Conservation (phyloP, 1,140 invertebrate genomes). For the Babylonia areolata region DNA sequence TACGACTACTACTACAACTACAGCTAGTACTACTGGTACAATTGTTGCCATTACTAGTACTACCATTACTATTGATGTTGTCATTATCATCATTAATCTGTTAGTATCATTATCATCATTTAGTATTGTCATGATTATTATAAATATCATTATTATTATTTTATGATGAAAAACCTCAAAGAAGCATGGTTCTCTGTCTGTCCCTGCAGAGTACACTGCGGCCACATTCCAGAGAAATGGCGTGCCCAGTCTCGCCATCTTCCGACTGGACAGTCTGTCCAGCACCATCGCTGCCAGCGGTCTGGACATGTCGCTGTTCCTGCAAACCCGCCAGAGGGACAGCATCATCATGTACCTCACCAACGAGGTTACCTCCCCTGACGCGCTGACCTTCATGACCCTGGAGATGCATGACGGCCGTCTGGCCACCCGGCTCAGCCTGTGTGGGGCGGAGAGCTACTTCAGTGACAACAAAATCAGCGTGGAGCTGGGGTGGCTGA, state of each 20-base stretch:
- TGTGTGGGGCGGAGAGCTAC: slow-evolving; percentile 38
- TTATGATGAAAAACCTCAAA: too few species aligned
- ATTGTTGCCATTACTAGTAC: too few species aligned
- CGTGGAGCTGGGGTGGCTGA: slow-evolving; percentile 87
- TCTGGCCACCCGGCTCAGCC: slow-evolving; percentile 84
- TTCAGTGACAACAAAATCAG: slow-evolving; percentile 76
- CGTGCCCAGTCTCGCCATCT: slow-evolving; percentile 43
- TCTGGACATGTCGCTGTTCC: slow-evolving; percentile 94
- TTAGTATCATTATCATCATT: too few species aligned
- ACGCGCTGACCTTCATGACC: slow-evolving; percentile 52
- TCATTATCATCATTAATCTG: too few species aligned
- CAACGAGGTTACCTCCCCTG: not conserved
- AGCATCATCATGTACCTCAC: slow-evolving; percentile 94
- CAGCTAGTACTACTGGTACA: too few species aligned
- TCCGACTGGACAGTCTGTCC: slow-evolving; percentile 38
- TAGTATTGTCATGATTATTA: too few species aligned
- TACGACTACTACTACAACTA: too few species aligned
- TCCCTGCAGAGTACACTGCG: slow-evolving; percentile 52
- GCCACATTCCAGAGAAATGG: slow-evolving; percentile 59
- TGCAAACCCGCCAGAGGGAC: slow-evolving; percentile 87
- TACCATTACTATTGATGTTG: too few species aligned
- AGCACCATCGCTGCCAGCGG: slow-evolving; percentile 25
- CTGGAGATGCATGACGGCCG: slow-evolving; percentile 85
- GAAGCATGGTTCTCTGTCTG: too few species aligned
- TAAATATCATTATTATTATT: too few species aligned